phyloP scores from a whole-genome alignment of 2,113 vertebrate species.

The Prunella fulvescens region DNA sequence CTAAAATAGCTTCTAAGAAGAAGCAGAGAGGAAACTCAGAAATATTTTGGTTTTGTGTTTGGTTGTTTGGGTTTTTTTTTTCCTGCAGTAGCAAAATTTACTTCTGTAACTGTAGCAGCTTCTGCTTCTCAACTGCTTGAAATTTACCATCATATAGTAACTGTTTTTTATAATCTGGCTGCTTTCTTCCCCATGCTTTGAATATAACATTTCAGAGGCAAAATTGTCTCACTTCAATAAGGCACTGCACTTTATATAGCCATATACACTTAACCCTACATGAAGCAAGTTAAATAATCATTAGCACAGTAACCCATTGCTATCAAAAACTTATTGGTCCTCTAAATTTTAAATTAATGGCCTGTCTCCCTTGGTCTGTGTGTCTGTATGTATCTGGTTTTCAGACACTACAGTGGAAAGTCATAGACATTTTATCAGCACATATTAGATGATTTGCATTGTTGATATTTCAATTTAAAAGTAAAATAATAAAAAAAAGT shows the following conservation, averaged over 20 bases:
- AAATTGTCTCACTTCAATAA: conserved; percentile 9
- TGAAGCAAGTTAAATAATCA: conserved; percentile 50
- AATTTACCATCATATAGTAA: not conserved
- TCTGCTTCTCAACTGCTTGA: conserved; percentile 5
- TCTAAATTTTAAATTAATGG: conserved; percentile 60
- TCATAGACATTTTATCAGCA: not conserved
- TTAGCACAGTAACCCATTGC: conserved; percentile 49
- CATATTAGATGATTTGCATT: not conserved
- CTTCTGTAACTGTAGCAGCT: not conserved
- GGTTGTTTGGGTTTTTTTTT: rapidly evolving
- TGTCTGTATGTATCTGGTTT: not conserved
- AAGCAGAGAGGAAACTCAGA: not conserved
- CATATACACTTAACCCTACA: conserved; percentile 46
- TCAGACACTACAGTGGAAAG: conserved; percentile 5
- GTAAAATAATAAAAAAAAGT: not conserved
- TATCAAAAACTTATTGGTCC: conserved; percentile 62
- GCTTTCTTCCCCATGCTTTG: not conserved
- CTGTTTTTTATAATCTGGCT: not conserved
- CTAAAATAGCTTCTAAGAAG: not conserved
- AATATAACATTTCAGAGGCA: conserved; percentile 3
- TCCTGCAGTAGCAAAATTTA: not conserved
- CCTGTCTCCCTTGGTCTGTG: not conserved
- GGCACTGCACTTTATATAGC: not conserved
- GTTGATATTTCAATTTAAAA: conserved; percentile 50
- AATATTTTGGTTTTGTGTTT: not conserved